Evolutionary conservation across 2,113 vertebrate genomes (phyloP).

Genomic region (Erythrolamprus reginae): DNA sequence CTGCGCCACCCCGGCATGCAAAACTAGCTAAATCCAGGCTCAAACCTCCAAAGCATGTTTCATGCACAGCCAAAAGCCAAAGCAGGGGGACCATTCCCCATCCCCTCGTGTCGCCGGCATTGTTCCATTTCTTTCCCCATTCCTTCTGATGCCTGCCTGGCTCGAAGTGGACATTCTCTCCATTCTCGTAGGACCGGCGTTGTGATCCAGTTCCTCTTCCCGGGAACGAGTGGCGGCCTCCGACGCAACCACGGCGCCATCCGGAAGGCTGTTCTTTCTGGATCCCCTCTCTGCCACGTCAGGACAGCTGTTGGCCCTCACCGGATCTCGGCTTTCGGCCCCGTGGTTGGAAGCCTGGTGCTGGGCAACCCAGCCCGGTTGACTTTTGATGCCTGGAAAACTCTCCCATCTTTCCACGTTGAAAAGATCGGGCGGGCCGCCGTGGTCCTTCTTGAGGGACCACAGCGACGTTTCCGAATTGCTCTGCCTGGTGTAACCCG

Average conservation of each 20-base stretch:
- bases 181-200: conserved; percentile 35
- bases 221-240: conserved; percentile 57
- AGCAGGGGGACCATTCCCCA: conserved; percentile 3
- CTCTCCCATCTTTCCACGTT: conserved; percentile 65
- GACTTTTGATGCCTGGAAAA: conserved; percentile 70
- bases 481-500: conserved; percentile 31
- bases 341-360: conserved; percentile 10
- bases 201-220: conserved; percentile 50
- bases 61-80: conserved; percentile 40
- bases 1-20: too few relatives aligned
- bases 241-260: conserved; percentile 47
- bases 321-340: not conserved
- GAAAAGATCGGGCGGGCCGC: conserved; percentile 53
- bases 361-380: not conserved
- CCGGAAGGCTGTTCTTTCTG: conserved; percentile 3
- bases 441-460: accelerated
- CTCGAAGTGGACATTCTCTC: conserved; percentile 89
- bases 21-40: conserved; percentile 38
- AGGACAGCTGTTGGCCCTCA: not conserved
- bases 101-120: not conserved
- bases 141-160: conserved; percentile 82
- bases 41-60: conserved; percentile 14
- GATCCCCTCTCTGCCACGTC: conserved; percentile 40
- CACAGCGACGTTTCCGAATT: conserved; percentile 15
- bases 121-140: conserved; percentile 28